Percentiles rank a stretch among this genome's conserved stretches.
Conservation (phyloP, 2,797 vertebrate genomes). For the Siniperca undulata region DNA sequence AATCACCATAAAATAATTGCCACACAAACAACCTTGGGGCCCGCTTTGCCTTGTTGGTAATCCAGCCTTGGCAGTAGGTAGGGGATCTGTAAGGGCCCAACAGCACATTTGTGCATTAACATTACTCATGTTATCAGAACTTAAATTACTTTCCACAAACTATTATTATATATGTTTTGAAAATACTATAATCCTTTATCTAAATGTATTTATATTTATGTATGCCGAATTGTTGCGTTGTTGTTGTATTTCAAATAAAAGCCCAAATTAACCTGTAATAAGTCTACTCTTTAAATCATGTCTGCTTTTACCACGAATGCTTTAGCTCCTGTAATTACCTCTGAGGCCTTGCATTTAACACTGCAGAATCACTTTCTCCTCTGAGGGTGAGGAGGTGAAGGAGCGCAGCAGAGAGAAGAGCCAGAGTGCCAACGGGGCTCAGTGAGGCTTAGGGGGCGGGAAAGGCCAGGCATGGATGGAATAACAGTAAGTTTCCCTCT, state of each 20-base stretch:
- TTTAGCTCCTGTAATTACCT: background rate
- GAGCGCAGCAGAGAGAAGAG: background rate
- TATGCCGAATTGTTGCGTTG: background rate
- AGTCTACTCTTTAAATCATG: background rate
- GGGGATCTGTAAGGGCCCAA: too few relatives aligned
- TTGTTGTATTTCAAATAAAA: background rate
- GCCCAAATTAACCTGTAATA: background rate
- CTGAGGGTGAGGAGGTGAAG: background rate
- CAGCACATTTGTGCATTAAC: too few relatives aligned
- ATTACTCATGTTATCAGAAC: background rate
- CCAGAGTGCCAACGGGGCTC: slow-evolving; percentile 2
- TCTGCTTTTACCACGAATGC: background rate
- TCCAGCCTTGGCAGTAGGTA: background rate
- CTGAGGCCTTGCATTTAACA: background rate
- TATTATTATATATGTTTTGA: background rate
- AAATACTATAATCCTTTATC: background rate
- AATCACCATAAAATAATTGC: background rate
- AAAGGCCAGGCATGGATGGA: background rate
- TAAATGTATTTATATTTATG: background rate
- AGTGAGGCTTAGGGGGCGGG: background rate
- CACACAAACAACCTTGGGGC: background rate
- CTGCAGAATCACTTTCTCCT: background rate
- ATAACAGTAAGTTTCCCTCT: background rate
- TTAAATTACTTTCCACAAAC: background rate
- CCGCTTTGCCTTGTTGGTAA: background rate